Conservation (phyloP, 2,888 invertebrate genomes). For the Candidula unifasciata region DNA sequence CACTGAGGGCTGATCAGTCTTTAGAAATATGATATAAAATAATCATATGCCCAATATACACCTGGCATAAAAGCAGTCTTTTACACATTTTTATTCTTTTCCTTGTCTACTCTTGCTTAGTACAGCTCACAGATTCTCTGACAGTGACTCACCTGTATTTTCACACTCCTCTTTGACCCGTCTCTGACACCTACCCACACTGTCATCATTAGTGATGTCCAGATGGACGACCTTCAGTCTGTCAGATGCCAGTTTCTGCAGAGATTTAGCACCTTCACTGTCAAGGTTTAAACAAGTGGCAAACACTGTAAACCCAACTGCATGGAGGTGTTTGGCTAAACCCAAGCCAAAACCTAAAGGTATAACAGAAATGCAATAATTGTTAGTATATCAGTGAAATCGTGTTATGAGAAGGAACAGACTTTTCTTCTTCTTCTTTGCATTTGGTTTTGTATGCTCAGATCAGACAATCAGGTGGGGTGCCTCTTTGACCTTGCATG, state of each 20-base stretch:
- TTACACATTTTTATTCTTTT: neutral
- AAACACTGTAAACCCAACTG: conserved; percentile 48
- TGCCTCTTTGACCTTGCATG: no score
- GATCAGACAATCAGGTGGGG: no score
- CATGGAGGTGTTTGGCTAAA: conserved; percentile 45
- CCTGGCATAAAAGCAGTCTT: no score
- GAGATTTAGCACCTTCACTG: conserved; percentile 39
- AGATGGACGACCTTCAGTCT: conserved; percentile 49
- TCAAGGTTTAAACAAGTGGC: conserved; percentile 48
- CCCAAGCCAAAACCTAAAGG: conserved; percentile 50
- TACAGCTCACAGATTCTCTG: neutral
- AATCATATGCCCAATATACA: no score
- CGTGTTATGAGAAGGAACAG: no score
- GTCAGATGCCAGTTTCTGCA: conserved; percentile 35
- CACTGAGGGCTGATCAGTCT: no score
- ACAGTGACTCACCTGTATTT: conserved; percentile 42
- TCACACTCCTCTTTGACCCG: conserved; percentile 44
- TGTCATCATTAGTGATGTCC: conserved; percentile 54
- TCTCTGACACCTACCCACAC: conserved; percentile 42
- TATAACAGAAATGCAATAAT: no score
- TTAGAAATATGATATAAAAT: no score
- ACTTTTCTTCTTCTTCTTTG: no score
- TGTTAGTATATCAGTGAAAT: no score
- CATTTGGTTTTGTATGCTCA: no score
- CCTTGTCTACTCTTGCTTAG: neutral